A percentile compares a stretch with the other conserved stretches of the same genome.
These are phyloP conservation scores for Lerista edwardsae DNA, from an alignment of 2,797 vertebrate species.

Conservation along the genomic window DNA sequence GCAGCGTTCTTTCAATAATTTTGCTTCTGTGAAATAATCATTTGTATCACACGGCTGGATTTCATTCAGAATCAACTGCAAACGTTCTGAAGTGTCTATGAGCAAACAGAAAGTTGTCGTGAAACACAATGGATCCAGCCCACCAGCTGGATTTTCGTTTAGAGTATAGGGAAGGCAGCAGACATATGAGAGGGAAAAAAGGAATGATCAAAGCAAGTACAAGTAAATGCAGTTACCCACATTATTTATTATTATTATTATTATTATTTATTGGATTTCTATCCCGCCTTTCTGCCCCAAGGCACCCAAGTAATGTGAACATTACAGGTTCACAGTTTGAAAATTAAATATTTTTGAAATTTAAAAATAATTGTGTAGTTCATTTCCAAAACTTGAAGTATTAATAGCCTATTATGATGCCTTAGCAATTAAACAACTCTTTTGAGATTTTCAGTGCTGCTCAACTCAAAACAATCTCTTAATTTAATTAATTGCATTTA, in stretches of 20 bases:
- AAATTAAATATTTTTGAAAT: neutral
- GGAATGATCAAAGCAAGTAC: neutral
- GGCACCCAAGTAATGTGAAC: too few species aligned
- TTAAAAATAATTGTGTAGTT: neutral
- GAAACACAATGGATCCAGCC: too few species aligned
- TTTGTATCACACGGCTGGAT: slow-evolving; percentile 95
- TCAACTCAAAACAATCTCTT: neutral
- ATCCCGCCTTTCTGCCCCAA: too few species aligned
- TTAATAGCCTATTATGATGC: neutral
- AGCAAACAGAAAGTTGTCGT: slow-evolving; percentile 26
- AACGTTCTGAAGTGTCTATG: slow-evolving; percentile 82
- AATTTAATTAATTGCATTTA: too few species aligned
- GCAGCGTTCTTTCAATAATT: slow-evolving; percentile 80
- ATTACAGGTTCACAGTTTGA: neutral
- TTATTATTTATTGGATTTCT: too few species aligned
- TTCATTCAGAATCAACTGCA: slow-evolving; percentile 90
- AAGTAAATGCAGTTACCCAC: neutral
- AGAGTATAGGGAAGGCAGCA: neutral
- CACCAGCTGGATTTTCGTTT: too few species aligned
- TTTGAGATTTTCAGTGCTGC: neutral
- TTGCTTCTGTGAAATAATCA: slow-evolving; percentile 88
- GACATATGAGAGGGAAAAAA: neutral
- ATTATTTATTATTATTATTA: too few species aligned
- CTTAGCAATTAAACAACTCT: neutral
- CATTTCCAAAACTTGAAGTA: neutral